These are phyloP conservation scores for Corydoras sp. DNA, from an alignment of 2,113 vertebrate species.

Conservation along the genomic window DNA sequence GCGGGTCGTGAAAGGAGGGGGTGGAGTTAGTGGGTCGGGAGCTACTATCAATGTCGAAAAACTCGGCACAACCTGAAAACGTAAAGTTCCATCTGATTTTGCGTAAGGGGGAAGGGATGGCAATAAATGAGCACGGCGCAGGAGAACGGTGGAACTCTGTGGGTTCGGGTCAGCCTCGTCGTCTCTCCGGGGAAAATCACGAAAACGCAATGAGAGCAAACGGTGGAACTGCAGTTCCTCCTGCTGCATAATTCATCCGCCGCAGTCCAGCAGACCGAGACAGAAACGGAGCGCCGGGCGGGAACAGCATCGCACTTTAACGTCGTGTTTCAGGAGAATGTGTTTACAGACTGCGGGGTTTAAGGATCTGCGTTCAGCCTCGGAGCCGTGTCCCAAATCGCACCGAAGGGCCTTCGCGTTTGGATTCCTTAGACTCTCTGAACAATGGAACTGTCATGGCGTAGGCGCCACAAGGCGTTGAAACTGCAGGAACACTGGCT, in stretches of 20 bases:
- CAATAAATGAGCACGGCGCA: no score
- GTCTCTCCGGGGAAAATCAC: background rate
- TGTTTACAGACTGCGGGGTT: constrained; percentile 15
- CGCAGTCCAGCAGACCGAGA: constrained; percentile 20
- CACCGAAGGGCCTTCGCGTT: background rate
- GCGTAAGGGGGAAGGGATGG: no score
- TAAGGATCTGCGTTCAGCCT: constrained; percentile 11
- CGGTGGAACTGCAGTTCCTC: constrained; percentile 14
- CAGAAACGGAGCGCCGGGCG: constrained; percentile 16
- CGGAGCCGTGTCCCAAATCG: constrained; percentile 13
- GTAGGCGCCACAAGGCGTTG: no score
- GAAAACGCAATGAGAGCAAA: background rate
- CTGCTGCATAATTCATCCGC: constrained; percentile 37
- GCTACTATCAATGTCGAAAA: no score
- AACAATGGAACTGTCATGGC: no score
- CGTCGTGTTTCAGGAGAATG: constrained; percentile 24
- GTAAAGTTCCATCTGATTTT: no score
- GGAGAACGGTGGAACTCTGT: no score
- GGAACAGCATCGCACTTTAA: constrained; percentile 27
- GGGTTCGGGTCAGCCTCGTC: background rate
- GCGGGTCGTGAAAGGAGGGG: no score
- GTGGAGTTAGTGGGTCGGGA: no score
- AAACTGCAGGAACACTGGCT: no score
- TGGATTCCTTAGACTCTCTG: no score
- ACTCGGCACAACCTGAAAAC: no score